A percentile compares a stretch with the other conserved stretches of the same genome.
These are phyloP conservation scores for Callipepla californica DNA, from an alignment of 2,113 vertebrate species.

Conservation along the genomic window DNA sequence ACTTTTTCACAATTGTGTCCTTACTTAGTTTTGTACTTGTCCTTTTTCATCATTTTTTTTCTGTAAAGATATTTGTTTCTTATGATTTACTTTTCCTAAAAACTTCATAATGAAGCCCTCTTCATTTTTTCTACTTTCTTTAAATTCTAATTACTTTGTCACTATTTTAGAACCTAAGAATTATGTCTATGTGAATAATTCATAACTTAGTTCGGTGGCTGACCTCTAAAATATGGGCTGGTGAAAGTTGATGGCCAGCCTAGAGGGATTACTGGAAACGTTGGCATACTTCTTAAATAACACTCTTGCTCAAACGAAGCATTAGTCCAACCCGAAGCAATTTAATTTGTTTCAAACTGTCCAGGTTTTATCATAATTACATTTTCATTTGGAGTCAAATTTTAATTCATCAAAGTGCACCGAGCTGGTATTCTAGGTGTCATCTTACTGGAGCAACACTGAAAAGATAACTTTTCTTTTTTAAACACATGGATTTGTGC, in stretches of 20 bases:
- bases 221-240: background rate
- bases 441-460: background rate
- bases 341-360: background rate
- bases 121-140: background rate
- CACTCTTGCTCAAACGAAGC: background rate
- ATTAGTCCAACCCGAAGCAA: background rate
- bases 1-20: background rate
- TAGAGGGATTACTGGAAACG: background rate
- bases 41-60: background rate
- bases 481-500: background rate
- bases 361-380: background rate
- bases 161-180: background rate
- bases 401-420: background rate
- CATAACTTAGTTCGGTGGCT: background rate
- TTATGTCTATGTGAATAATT: background rate
- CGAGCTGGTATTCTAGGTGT: background rate
- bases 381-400: background rate
- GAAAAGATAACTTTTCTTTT: background rate
- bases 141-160: background rate
- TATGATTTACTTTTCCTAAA: background rate
- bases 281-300: background rate
- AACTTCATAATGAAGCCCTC: background rate
- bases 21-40: background rate
- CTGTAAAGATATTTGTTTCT: background rate
- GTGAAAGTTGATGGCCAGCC: background rate